phyloP scores from a whole-genome alignment of 2,888 invertebrate genomes.

The Yponomeuta malinellus region DNA sequence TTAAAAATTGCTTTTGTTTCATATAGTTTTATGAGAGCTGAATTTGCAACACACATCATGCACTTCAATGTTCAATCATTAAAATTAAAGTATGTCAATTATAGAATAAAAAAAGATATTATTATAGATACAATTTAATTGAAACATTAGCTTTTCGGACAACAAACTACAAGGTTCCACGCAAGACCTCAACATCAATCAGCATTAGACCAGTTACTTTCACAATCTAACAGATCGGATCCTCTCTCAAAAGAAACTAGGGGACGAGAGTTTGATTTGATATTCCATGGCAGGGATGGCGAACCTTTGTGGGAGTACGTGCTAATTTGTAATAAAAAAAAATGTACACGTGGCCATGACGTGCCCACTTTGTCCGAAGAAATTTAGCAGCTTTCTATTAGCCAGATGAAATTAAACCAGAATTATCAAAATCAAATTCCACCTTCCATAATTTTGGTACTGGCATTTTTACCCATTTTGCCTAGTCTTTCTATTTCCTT shows the following conservation, averaged over 20 bases:
- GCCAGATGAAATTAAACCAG: too few relatives aligned
- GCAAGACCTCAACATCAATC: slow-evolving; percentile 55
- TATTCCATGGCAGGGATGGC: neutral
- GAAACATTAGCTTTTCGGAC: slow-evolving; percentile 69
- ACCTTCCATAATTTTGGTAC: too few relatives aligned
- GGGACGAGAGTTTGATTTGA: slow-evolving; percentile 26
- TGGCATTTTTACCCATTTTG: too few relatives aligned
- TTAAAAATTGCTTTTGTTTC: slow-evolving; percentile 6
- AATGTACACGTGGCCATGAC: too few relatives aligned
- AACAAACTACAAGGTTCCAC: slow-evolving; percentile 66
- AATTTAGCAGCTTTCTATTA: too few relatives aligned
- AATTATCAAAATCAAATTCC: too few relatives aligned
- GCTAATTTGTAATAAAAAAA: too few relatives aligned
- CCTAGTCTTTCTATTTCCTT: too few relatives aligned
- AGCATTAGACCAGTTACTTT: slow-evolving; percentile 38
- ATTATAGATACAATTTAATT: slow-evolving; percentile 74
- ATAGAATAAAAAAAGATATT: slow-evolving; percentile 65
- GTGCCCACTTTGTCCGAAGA: too few relatives aligned
- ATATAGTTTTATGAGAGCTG: slow-evolving; percentile 50
- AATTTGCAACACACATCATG: slow-evolving; percentile 57
- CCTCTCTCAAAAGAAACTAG: slow-evolving; percentile 34
- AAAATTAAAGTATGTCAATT: slow-evolving; percentile 70
- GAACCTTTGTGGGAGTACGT: too few relatives aligned
- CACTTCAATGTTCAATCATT: slow-evolving; percentile 66
- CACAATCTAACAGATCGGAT: slow-evolving; percentile 58